phyloP scores from a whole-genome alignment of 1,140 invertebrate species.

The Aphis gossypii region DNA sequence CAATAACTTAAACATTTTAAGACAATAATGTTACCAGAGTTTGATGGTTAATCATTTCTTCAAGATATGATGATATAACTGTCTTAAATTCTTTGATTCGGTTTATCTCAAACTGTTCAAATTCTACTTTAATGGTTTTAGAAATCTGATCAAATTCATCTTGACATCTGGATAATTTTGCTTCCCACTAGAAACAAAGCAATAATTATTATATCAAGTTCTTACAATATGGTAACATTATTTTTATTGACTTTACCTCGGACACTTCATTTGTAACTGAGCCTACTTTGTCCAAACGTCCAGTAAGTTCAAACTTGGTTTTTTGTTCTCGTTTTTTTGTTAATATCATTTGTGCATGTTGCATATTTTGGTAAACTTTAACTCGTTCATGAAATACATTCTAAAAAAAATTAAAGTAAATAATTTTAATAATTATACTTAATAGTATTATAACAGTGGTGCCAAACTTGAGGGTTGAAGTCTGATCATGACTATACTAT shows the following conservation, averaged over 20 bases:
- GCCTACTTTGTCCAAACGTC: constrained; percentile 87
- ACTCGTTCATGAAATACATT: constrained; percentile 98
- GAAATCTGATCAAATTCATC: constrained; percentile 97
- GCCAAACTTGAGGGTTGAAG: no score
- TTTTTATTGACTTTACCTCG: constrained; percentile 71
- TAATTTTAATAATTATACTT: background rate
- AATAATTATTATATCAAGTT: background rate
- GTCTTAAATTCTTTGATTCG: constrained; percentile 91
- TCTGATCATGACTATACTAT: no score
- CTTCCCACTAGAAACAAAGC: constrained; percentile 78
- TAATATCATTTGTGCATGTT: constrained; percentile 92
- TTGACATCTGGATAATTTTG: constrained; percentile 93
- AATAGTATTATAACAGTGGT: background rate
- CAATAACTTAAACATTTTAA: background rate
- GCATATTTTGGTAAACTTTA: constrained; percentile 97
- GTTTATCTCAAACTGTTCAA: constrained; percentile 89
- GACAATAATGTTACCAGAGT: constrained; percentile 79
- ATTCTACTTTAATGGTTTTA: constrained; percentile 93
- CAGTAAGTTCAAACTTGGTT: constrained; percentile 87
- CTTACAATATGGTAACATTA: no score
- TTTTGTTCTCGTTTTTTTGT: constrained; percentile 95
- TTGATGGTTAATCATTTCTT: constrained; percentile 93
- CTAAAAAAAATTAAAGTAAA: constrained; percentile 64
- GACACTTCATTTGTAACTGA: constrained; percentile 89
- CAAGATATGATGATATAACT: constrained; percentile 89